These are phyloP conservation scores for Lepidurus arcticus DNA, from an alignment of 1,140 invertebrate species.

Conservation along the genomic window DNA sequence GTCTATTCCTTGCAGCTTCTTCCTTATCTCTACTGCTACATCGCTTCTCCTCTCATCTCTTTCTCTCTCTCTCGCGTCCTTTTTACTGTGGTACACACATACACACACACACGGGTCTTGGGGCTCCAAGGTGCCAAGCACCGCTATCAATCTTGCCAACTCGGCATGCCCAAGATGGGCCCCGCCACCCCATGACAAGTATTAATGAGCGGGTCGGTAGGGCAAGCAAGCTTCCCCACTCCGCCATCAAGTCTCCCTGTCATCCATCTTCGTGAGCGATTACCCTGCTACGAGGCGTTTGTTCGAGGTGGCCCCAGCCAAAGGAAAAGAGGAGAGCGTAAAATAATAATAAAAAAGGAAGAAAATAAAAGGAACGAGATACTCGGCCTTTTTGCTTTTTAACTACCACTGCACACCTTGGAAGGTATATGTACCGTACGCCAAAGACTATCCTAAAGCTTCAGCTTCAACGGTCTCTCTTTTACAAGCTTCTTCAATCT, in stretches of 20 bases:
- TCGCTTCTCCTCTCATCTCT: neutral
- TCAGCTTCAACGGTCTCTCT: neutral
- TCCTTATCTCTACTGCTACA: neutral
- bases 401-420: slow-evolving; percentile 15
- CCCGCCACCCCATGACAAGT: slow-evolving; percentile 30
- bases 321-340: neutral
- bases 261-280: slow-evolving; percentile 32
- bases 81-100: slow-evolving; percentile 6
- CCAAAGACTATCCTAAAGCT: neutral
- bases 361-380: neutral
- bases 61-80: neutral
- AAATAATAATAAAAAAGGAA: neutral
- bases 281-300: slow-evolving; percentile 28
- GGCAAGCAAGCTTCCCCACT: slow-evolving; percentile 26
- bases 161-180: slow-evolving; percentile 30
- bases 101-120: neutral
- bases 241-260: slow-evolving; percentile 12
- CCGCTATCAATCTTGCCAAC: slow-evolving; percentile 18
- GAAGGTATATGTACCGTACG: neutral
- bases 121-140: slow-evolving; percentile 8
- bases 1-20: neutral
- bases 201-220: slow-evolving; percentile 28
- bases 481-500: neutral
- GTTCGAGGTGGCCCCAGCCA: slow-evolving; percentile 20
- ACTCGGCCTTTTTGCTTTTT: neutral